These are phyloP conservation scores for Hipparchia semele DNA, from an alignment of 2,888 invertebrate species.

Conservation along the genomic window DNA sequence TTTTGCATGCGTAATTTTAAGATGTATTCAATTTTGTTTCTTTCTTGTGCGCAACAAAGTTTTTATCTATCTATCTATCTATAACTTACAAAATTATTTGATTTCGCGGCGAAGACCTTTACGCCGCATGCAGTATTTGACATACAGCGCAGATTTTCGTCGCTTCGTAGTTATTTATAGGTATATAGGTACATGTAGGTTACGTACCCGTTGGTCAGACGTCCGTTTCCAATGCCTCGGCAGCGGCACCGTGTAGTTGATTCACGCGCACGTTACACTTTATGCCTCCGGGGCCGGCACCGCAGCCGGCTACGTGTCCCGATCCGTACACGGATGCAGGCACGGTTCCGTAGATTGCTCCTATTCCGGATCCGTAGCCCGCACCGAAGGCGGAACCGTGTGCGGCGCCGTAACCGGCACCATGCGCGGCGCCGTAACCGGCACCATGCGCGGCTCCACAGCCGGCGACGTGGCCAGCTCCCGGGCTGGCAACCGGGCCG, in stretches of 20 bases:
- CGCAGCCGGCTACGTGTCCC: background rate
- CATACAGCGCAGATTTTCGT: no score
- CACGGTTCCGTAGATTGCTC: conserved; percentile 28
- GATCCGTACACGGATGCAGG: conserved; percentile 44
- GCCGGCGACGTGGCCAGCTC: conserved; percentile 30
- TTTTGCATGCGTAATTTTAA: no score
- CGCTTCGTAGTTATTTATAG: no score
- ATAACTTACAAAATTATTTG: no score
- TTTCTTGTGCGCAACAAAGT: no score
- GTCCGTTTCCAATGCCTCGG: conserved; percentile 96
- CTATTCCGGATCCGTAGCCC: conserved; percentile 1
- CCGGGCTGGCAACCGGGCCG: conserved; percentile 26
- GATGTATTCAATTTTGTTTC: no score
- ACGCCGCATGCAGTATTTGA: no score
- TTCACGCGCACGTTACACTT: conserved; percentile 75
- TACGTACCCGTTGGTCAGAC: conserved; percentile 95
- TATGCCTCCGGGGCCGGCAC: conserved; percentile 44
- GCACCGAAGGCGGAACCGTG: background rate
- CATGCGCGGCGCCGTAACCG: conserved; percentile 10
- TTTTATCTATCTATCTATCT: no score
- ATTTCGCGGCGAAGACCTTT: no score
- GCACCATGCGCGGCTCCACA: conserved; percentile 40
- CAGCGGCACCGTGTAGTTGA: conserved; percentile 86
- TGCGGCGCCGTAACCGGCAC: background rate
- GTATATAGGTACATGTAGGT: no score